Base-by-base conservation (phyloP, 2,888 invertebrate genomes). In the Chymomyza amoena region DNA sequence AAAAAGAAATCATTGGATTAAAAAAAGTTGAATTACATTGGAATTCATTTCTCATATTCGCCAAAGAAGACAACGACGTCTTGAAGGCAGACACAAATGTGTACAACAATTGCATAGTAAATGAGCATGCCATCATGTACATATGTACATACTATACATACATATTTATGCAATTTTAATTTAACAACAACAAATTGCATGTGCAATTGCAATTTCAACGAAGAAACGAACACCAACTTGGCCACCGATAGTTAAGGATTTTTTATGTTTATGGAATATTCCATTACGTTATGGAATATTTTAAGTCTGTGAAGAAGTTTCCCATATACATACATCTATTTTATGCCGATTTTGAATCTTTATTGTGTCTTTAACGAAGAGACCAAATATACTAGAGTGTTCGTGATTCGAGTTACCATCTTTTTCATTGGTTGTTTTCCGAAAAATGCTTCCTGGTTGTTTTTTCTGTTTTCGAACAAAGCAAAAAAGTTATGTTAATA, bases 181-280 rank as follows among this genome's bases (percentile, higher is more conserved):
- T 15, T 54, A 54, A 64, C 18, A 36, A 54, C 15, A 56, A 39
- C 16, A 36, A 69, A 71, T 74, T 63, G 67, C 74, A 71, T 74
- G 74, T 61, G 65, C 74, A 74, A 66, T 69, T 69, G 71, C 56
- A 74, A 74, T 74, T 74, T 71, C 57, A 61, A 59, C 45, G 18
- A 4, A 16, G 36, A 28, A 45, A 45, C 39, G 39, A 45, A 54
- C 54, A 54, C 54, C 10, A 54, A 18, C 54, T 45, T 45, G 39
- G 39, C 39, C 39, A 45, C 13, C 0, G 39, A 10, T 45, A 45
- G 39, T 45, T 45, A 4, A 45, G 39, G 39, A 45, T 45, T 36
- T 36, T 36, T 9, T 36, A 25, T 25, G 25, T 36, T 36, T 36
- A 7, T 36, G 1, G n/a, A n/a, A n/a, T n/a, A n/a, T n/a, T 36